Conservation (phyloP, 92 coral and sea anemone species). For the Porites lobata region DNA sequence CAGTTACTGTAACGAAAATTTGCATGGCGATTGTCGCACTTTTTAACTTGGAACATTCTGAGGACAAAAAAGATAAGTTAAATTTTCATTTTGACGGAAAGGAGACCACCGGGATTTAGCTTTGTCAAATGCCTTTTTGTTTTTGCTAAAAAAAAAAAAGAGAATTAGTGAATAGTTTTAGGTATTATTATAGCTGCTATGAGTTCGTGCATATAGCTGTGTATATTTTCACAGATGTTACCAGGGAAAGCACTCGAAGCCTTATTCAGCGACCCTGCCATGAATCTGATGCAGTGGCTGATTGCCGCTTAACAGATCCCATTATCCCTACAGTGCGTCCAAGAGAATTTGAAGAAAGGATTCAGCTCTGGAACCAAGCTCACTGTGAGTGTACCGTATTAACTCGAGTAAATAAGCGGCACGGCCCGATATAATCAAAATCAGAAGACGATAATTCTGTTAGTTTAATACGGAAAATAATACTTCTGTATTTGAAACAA, state of each 20-base stretch:
- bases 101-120: too few species aligned
- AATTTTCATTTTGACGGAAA: too few species aligned
- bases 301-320: conserved; percentile 91
- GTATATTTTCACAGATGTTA: conserved; percentile 67
- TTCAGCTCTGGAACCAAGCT: conserved; percentile 85
- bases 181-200: background rate
- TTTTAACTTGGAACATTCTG: too few species aligned
- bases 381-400: conserved; percentile 72
- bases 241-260: conserved; percentile 57
- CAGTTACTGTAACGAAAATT: too few species aligned
- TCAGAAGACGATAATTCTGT: background rate
- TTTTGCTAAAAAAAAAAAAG: too few species aligned
- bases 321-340: conserved; percentile 67
- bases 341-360: conserved; percentile 78
- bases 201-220: background rate
- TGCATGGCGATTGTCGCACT: too few species aligned
- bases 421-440: background rate
- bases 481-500: too few species aligned
- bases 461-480: too few species aligned
- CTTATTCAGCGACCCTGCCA: conserved; percentile 93
- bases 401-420: too few species aligned
- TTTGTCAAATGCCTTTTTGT: too few species aligned
- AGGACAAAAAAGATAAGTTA: too few species aligned
- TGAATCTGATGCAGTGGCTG: conserved; percentile 88
- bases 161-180: background rate